These are phyloP conservation scores for Leptinotarsa juncta DNA, from an alignment of 2,888 invertebrate genomes.

Conservation along the genomic window DNA sequence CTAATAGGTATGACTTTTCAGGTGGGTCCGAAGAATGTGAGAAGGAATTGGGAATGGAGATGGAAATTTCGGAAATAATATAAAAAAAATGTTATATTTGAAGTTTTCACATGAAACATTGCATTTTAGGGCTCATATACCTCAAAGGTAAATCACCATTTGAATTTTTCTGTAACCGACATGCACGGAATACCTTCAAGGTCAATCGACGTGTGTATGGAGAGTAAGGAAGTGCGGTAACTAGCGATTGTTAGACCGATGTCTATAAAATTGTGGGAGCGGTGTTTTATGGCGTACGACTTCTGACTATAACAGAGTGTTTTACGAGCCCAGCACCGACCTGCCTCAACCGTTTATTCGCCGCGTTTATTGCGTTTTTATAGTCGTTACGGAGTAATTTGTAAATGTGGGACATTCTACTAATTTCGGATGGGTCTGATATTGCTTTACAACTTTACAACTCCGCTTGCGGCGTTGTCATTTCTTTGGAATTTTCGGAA, in stretches of 20 bases:
- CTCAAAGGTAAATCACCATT: no score
- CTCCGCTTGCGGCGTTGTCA: constrained; percentile 38
- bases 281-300: constrained; percentile 62
- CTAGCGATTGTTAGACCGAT: constrained; percentile 60
- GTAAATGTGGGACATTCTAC: constrained; percentile 64
- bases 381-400: constrained; percentile 64
- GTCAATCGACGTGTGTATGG: constrained; percentile 41
- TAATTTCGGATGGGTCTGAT: constrained; percentile 63
- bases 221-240: constrained; percentile 54
- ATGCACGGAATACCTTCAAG: constrained; percentile 49
- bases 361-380: constrained; percentile 66
- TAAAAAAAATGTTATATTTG: no score
- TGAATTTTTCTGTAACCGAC: no score
- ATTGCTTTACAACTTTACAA: constrained; percentile 61
- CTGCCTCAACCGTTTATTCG: constrained; percentile 65
- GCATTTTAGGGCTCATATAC: no score
- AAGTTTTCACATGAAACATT: no score
- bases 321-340: constrained; percentile 63
- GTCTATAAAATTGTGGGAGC: constrained; percentile 61
- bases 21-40: no score
- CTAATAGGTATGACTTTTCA: no score
- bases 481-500: background rate
- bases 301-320: constrained; percentile 62
- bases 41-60: no score
- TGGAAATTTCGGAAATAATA: no score